Base-by-base conservation (phyloP, 2,113 vertebrate species). In the Apistogramma diplotaenia region DNA sequence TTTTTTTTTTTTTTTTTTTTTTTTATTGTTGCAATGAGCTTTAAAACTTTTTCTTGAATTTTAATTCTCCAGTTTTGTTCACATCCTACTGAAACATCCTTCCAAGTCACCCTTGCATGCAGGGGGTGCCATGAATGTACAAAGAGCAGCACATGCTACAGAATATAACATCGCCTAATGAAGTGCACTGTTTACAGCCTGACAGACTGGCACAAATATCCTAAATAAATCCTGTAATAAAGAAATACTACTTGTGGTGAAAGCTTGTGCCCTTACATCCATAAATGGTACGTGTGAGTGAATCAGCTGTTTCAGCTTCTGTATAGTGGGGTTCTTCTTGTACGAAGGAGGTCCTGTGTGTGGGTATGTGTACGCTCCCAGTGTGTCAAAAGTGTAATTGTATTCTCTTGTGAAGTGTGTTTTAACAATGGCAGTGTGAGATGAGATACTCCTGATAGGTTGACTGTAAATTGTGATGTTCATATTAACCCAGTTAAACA, bases 101-200 rank as follows among this genome's bases (percentile, higher is more conserved):
- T 79, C n/a, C n/a, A 35, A n/a, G 21, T 78, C 71, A 46, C 25
- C 58, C 37, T 21, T 49, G 21, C 80, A 56, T 25, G 77, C 25
- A 18, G 65, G 57, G 33, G 46, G 33, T 81, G 35, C 81, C 75
- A 51, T 88, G 86, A 90, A 90, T 92, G 92, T 93, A 79, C 74
- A 37, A 74, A 76, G 40, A 79, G 43, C 51, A 70, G 57, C 33
- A 60, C 51, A 43, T 61, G 83, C 19, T 74, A 76, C 83, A 65
- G 40, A 65, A 51, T 49, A 35, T 77, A 74, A 81, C 29, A 31
- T 57, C 0, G 33, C 78, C 84, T 89, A 76, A 81, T 76, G 51
- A 85, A 84, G n/a, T 51, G 55, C 76, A 84, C 78, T 74, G 86
- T 92, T 93, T 90, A 93, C 90, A 91, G 89, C 85, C 82, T 81